Evolutionary conservation across 2,797 vertebrate genomes (phyloP), one percentile per base, ranked within the genome.

Genomic region (Microctenopoma stevenorrisi): DNA sequence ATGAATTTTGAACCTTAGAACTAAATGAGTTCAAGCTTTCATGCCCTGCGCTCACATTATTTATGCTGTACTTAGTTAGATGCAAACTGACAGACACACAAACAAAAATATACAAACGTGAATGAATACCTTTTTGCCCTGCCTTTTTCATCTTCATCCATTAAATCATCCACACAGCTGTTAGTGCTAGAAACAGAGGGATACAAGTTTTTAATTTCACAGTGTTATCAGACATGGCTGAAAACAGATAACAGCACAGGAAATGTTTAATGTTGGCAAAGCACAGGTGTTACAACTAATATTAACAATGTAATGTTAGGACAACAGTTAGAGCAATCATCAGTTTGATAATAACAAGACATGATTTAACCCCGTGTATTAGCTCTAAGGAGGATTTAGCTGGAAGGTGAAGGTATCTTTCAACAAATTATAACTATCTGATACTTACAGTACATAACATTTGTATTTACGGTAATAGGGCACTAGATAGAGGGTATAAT

Each of bases 101-200:
- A 16, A 50, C 38, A 37, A 1, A 33, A 33, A 33, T 33, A 37
- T 37, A 52, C 0, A 64, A 25, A 77, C 2, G 57, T 10, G 18
- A 6, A 18, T 42, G 7, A 30, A 16, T 89, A 99, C 97, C 96
- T 96, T 93, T 95, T 97, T 83, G 92, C 93, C 81, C 91, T 93
- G 89, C 95, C 94, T 83, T 94, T 95, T 67, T 95, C 91, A 94
- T 96, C 93, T 88, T 95, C 94, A 43, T 97, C 96, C 95, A 97
- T 94, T 85, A 96, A 93, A 89, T 97, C 95, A 16, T 94, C 94
- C 88, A 95, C 91, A 65, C 94, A 95, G 86, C 90, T 92, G 91
- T 87, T 93, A 90, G 93, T 93, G 93, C 97, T 98, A 91, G 57
- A 80, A 86, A 92, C 84, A 82, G 12, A 86, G 7, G 5, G 11